Percentiles rank a stretch among this genome's conserved stretches.
Evolutionary conservation across 2,797 vertebrate species (phyloP).

Genomic region (Myripristis jacobus): DNA sequence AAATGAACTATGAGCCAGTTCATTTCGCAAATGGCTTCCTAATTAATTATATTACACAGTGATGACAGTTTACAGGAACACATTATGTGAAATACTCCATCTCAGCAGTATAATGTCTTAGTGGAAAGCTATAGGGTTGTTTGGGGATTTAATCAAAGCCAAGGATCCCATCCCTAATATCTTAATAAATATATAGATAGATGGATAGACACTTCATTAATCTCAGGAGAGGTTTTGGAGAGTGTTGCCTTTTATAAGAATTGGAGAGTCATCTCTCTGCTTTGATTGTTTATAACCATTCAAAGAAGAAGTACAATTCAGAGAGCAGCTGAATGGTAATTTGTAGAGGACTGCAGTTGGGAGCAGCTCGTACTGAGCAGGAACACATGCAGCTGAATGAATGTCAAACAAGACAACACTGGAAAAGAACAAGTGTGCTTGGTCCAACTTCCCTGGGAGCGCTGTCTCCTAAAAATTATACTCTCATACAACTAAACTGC

Average conservation of each 20-base stretch:
- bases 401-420: constrained; percentile 1
- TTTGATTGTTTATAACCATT: neutral
- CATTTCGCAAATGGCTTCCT: constrained; percentile 58
- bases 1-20: constrained; percentile 43
- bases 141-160: constrained; percentile 41
- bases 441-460: constrained; percentile 1
- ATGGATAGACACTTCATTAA: constrained; percentile 8
- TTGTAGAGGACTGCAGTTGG: too few relatives aligned
- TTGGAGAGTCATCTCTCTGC: neutral
- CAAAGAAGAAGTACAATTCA: too few relatives aligned
- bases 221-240: neutral
- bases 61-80: constrained; percentile 55
- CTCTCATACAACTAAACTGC: too few relatives aligned
- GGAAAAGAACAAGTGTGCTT: neutral
- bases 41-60: constrained; percentile 47
- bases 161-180: constrained; percentile 26
- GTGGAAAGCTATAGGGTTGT: constrained; percentile 23
- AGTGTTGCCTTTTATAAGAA: neutral
- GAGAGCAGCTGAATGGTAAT: too few relatives aligned
- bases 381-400: neutral
- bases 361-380: too few relatives aligned
- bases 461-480: too few relatives aligned
- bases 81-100: constrained; percentile 47
- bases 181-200: neutral
- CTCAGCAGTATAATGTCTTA: constrained; percentile 31